Conservation (phyloP, 2,113 vertebrate species). For the Spea bombifrons region DNA sequence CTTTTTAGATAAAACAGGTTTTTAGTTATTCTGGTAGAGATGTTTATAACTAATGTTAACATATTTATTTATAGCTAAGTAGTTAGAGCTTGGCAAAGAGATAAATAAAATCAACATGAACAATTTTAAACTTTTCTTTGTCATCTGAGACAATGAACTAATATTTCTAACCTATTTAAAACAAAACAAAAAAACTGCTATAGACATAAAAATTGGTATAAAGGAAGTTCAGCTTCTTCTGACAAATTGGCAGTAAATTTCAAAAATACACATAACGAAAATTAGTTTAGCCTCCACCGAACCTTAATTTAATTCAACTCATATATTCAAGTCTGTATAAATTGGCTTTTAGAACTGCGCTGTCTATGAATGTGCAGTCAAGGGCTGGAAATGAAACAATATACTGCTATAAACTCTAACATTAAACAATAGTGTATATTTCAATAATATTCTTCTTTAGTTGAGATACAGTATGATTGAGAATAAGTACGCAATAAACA, state of each 20-base stretch:
- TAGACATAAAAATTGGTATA: background rate
- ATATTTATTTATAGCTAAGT: too few species aligned
- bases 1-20: too few species aligned
- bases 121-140: too few species aligned
- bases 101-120: too few species aligned
- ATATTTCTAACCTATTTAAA: too few species aligned
- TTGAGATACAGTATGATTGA: conserved; percentile 1
- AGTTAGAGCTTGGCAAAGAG: too few species aligned
- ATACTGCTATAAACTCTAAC: background rate
- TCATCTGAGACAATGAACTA: too few species aligned
- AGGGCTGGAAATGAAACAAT: background rate
- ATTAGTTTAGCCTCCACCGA: background rate
- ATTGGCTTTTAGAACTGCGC: background rate
- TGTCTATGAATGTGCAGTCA: background rate
- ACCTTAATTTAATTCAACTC: background rate
- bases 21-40: too few species aligned
- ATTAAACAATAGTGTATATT: background rate
- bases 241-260: background rate
- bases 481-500: background rate
- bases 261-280: background rate
- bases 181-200: background rate
- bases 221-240: background rate
- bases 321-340: background rate
- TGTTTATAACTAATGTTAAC: too few species aligned
- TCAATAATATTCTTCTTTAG: conserved; percentile 10